These are phyloP conservation scores for Heteromormyrus szaboi DNA, from an alignment of 2,797 vertebrate species.

Conservation along the genomic window DNA sequence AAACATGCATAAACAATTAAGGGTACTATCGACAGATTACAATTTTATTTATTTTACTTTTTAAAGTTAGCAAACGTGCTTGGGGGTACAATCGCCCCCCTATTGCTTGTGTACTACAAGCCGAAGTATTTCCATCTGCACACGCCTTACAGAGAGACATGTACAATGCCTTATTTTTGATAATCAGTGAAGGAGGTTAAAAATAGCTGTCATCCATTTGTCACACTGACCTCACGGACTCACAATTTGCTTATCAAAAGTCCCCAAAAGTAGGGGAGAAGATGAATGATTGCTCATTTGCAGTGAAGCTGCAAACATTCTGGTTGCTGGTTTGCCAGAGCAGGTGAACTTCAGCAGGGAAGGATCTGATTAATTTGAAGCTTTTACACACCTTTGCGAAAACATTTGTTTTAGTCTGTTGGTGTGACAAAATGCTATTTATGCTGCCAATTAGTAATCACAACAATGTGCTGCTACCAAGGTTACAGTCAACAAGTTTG, in stretches of 20 bases:
- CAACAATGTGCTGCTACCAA: slow-evolving; percentile 4
- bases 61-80: background rate
- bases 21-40: background rate
- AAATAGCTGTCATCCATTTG: background rate
- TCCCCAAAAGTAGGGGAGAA: background rate
- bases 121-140: background rate
- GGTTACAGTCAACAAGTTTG: background rate
- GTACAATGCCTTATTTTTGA: background rate
- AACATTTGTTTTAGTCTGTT: background rate
- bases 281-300: background rate
- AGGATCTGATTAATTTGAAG: background rate
- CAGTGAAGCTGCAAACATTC: background rate
- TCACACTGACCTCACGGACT: background rate
- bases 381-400: background rate
- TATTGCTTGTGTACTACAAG: background rate
- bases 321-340: background rate
- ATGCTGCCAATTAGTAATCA: background rate
- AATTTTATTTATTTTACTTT: background rate
- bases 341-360: background rate
- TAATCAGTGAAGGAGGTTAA: background rate
- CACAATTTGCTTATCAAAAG: background rate
- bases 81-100: background rate
- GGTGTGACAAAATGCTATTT: background rate
- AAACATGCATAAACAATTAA: background rate
- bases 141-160: background rate